These are phyloP conservation scores for Eonycteris spelaea DNA, from an alignment of 2,113 vertebrate species.

Conservation along the genomic window DNA sequence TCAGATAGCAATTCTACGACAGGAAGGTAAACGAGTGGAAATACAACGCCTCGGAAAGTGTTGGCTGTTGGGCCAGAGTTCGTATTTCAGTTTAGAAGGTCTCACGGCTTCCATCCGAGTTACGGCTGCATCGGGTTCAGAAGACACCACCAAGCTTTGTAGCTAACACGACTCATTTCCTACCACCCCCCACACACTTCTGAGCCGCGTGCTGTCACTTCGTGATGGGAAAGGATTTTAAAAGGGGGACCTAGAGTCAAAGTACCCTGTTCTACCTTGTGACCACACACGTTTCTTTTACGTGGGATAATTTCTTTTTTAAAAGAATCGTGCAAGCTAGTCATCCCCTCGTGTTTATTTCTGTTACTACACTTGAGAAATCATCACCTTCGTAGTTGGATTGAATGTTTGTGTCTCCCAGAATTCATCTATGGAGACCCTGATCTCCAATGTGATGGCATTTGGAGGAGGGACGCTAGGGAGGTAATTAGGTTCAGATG, in stretches of 20 bases:
- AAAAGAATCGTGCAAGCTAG: neutral
- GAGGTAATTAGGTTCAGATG: neutral
- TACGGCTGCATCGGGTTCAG: neutral
- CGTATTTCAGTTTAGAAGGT: neutral
- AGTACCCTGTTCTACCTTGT: neutral
- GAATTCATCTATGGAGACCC: neutral
- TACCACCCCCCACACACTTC: neutral
- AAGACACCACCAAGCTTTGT: neutral
- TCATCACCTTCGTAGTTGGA: too few species aligned
- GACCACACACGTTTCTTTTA: neutral
- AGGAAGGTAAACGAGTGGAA: neutral
- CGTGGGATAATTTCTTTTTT: neutral
- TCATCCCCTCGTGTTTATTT: neutral
- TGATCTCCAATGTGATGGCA: too few species aligned
- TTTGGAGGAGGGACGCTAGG: neutral
- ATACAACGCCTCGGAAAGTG: neutral
- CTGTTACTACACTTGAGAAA: neutral
- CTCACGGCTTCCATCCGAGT: neutral
- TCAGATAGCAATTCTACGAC: neutral
- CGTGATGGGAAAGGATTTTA: neutral
- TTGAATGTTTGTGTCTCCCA: neutral
- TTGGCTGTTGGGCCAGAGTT: neutral
- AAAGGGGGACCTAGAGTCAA: neutral
- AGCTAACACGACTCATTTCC: neutral
- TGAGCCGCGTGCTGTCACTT: neutral